Percentiles rank a stretch among this genome's conserved stretches.
These are phyloP conservation scores for Fabriciana adippe DNA, from an alignment of 2,888 invertebrate species.

Conservation along the genomic window DNA sequence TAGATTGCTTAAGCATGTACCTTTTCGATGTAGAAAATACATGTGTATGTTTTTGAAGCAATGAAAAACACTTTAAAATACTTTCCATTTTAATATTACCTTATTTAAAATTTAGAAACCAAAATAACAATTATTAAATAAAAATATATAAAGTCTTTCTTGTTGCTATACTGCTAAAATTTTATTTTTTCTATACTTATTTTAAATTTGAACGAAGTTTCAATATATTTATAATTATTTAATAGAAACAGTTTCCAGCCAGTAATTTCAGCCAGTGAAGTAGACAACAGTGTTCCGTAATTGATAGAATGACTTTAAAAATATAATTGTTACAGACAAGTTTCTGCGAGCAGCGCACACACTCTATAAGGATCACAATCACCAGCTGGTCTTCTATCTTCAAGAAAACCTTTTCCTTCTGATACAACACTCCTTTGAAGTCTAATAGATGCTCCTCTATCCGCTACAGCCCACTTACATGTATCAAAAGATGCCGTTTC, in stretches of 20 bases:
- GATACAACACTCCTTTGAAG: slow-evolving; percentile 94
- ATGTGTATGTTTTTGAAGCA: slow-evolving; percentile 35
- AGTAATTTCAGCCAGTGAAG: slow-evolving; percentile 23
- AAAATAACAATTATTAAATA: slow-evolving; percentile 6
- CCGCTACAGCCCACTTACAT: slow-evolving; percentile 93
- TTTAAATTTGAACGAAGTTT: slow-evolving; percentile 31
- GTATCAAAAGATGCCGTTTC: slow-evolving; percentile 97
- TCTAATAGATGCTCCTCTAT: slow-evolving; percentile 95
- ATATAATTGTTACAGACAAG: slow-evolving; percentile 44
- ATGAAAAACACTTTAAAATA: slow-evolving; percentile 39
- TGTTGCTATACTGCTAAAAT: slow-evolving; percentile 13
- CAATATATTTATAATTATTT: background rate
- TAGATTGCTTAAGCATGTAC: slow-evolving; percentile 62
- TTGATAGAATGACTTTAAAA: background rate
- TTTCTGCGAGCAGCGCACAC: slow-evolving; percentile 75
- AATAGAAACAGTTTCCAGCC: slow-evolving; percentile 20
- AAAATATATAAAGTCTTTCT: background rate
- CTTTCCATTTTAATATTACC: slow-evolving; percentile 37
- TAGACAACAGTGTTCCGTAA: background rate
- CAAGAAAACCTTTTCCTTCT: slow-evolving; percentile 94
- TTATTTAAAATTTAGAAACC: slow-evolving; percentile 16
- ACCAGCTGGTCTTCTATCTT: slow-evolving; percentile 95
- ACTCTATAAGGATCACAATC: slow-evolving; percentile 93
- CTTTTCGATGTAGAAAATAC: slow-evolving; percentile 47
- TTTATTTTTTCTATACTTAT: slow-evolving; percentile 20